Percentiles rank a stretch among this genome's conserved stretches.
These are phyloP conservation scores for Girardia tigrina DNA, from an alignment of 2,888 invertebrate genomes.

Conservation along the genomic window DNA sequence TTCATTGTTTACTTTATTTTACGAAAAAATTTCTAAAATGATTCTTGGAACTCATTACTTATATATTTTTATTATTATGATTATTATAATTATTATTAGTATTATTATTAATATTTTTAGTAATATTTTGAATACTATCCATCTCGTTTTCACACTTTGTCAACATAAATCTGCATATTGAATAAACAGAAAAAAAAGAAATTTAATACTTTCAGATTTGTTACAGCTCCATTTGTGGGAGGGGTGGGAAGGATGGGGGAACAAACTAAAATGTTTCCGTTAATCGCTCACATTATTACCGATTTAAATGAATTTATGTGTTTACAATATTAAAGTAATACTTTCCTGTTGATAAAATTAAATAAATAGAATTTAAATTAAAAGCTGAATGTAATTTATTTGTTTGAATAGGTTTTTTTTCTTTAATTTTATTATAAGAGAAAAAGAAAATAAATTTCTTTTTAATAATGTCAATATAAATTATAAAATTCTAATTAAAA, in stretches of 20 bases:
- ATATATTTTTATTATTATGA: background rate
- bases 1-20: no score
- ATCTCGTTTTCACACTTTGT: background rate
- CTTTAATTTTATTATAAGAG: background rate
- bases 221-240: background rate
- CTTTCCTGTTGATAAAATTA: background rate
- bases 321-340: conserved; percentile 5
- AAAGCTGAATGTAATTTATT: no score
- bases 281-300: background rate
- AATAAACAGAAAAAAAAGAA: background rate
- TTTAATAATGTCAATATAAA: background rate
- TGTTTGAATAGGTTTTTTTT: background rate
- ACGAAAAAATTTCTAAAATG: no score
- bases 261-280: conserved; percentile 14
- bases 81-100: background rate
- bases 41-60: no score
- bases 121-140: background rate
- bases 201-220: conserved; percentile 20
- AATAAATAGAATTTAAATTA: background rate
- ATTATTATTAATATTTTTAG: background rate
- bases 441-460: background rate
- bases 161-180: background rate
- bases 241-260: background rate
- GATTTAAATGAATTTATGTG: background rate
- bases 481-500: conserved; percentile 5